These are phyloP conservation scores for Anisognathus igniventris DNA, from an alignment of 2,797 vertebrate species.

Conservation along the genomic window DNA sequence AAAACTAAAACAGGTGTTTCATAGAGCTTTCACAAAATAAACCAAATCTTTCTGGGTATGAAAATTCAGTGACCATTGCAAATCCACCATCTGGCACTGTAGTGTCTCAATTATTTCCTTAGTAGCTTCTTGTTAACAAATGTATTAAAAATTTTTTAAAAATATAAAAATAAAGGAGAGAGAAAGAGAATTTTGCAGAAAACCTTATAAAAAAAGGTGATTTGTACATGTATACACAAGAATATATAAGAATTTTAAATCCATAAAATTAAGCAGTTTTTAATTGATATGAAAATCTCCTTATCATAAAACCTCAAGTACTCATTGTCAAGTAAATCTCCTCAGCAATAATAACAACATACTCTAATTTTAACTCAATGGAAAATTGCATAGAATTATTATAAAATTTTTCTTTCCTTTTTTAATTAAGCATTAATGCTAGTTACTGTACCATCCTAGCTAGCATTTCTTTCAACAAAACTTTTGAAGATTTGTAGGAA, in stretches of 20 bases:
- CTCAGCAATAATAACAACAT: not conserved
- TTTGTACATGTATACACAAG: not conserved
- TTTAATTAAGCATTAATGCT: not conserved
- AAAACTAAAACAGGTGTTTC: not conserved
- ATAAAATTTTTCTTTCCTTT: not conserved
- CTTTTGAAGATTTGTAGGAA: not conserved
- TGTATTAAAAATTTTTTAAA: not conserved
- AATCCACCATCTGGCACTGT: not conserved
- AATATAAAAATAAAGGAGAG: not conserved
- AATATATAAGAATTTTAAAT: not conserved
- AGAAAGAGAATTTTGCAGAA: not conserved
- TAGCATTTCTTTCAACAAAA: not conserved
- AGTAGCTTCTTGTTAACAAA: not conserved
- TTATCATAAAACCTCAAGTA: not conserved
- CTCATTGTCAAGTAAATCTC: not conserved
- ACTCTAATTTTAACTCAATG: not conserved
- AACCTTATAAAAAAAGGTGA: not conserved
- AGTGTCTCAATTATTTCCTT: not conserved
- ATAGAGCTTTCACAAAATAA: not conserved
- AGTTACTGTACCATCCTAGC: not conserved
- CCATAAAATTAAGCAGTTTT: rapidly evolving
- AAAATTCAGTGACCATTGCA: not conserved
- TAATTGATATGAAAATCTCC: not conserved
- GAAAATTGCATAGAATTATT: not conserved
- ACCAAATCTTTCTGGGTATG: not conserved